Conservation (phyloP, 2,888 invertebrate genomes). For the Drosophila nigritarsus region DNA sequence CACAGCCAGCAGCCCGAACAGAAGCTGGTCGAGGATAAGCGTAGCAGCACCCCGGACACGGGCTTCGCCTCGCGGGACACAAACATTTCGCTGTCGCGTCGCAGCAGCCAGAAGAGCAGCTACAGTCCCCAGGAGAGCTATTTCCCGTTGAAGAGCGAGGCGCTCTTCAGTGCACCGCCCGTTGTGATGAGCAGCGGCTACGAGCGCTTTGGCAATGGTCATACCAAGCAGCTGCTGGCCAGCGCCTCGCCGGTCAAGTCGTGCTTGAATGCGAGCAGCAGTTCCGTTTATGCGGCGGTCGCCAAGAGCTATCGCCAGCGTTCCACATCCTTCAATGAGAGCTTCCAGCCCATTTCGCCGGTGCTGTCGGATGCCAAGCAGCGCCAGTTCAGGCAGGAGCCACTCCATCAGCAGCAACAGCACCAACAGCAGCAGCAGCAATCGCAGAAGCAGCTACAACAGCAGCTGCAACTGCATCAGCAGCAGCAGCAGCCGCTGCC, state of each 20-base stretch:
- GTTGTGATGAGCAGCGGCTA: conserved; percentile 73
- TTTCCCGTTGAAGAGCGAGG: conserved; percentile 66
- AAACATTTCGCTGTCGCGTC: conserved; percentile 84
- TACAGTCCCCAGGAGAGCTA: conserved; percentile 85
- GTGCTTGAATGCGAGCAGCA: conserved; percentile 74
- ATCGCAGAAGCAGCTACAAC: conserved; percentile 17
- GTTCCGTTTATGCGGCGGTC: conserved; percentile 74
- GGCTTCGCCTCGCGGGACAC: conserved; percentile 85
- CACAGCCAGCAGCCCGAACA: conserved; percentile 50
- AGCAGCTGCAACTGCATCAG: conserved; percentile 19
- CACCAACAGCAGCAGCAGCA: conserved; percentile 17
- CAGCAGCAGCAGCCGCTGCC: conserved; percentile 50
- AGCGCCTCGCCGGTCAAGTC: conserved; percentile 83
- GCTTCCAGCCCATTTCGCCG: conserved; percentile 83
- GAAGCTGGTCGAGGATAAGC: conserved; percentile 83
- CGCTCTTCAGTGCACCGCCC: conserved; percentile 64
- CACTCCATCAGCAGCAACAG: conserved; percentile 50
- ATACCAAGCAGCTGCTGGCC: conserved; percentile 66
- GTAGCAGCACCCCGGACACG: conserved; percentile 85
- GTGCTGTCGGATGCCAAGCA: conserved; percentile 71
- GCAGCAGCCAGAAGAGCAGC: conserved; percentile 85
- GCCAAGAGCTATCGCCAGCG: conserved; percentile 83
- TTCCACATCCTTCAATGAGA: conserved; percentile 86
- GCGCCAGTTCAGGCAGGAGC: conserved; percentile 49
- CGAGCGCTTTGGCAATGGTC: conserved; percentile 67